phyloP scores from a whole-genome alignment of 2,113 vertebrate genomes.

The Macheiramphus alcinus region DNA sequence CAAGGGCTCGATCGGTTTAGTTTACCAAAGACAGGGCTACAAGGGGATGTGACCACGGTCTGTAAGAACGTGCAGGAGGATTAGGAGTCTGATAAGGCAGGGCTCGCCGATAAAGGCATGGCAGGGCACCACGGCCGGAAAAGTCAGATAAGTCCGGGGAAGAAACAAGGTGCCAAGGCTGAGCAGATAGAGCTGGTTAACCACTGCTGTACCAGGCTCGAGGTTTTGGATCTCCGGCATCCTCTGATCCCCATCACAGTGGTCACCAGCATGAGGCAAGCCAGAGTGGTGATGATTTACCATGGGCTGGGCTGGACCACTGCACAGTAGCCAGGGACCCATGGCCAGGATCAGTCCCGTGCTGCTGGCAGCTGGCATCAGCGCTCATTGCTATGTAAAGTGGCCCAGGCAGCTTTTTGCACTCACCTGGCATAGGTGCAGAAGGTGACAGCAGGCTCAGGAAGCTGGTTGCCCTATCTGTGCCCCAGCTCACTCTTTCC shows the following conservation, averaged over 20 bases:
- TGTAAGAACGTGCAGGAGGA: not conserved
- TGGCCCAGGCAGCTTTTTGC: not conserved
- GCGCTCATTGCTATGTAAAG: accelerated
- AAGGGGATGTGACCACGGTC: accelerated
- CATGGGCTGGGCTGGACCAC: not conserved
- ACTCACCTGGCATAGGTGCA: too few species aligned
- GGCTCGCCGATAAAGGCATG: accelerated
- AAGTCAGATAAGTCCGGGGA: not conserved
- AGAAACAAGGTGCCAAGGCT: not conserved
- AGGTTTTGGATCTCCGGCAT: not conserved
- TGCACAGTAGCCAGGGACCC: not conserved
- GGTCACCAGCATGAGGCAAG: too few species aligned
- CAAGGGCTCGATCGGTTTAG: accelerated
- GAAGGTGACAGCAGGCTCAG: not conserved
- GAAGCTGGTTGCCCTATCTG: not conserved
- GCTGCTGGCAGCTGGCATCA: not conserved
- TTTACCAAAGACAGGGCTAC: not conserved
- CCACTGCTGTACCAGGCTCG: not conserved
- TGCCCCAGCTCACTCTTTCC: not conserved
- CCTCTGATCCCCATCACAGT: not conserved
- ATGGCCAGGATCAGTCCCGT: accelerated
- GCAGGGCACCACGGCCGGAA: not conserved
- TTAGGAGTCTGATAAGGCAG: not conserved
- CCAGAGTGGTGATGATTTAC: not conserved
- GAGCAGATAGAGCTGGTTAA: not conserved